A percentile compares a stretch with the other conserved stretches of the same genome.
Evolutionary conservation across 2,113 vertebrate species (phyloP).

Genomic region (Eurystomus gularis): DNA sequence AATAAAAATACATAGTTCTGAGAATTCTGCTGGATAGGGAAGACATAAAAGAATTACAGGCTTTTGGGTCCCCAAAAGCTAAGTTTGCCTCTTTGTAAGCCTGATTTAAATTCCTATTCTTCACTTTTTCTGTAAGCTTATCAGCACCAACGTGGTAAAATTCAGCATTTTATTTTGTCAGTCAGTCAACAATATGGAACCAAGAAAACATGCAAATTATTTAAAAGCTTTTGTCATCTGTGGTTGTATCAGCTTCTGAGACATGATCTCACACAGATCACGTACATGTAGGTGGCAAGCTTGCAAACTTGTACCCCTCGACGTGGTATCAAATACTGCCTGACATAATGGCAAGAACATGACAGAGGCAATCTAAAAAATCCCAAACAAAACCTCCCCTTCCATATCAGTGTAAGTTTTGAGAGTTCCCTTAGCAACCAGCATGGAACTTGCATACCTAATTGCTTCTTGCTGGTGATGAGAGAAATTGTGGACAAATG

Average conservation of each 20-base stretch:
- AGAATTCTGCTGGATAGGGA: not conserved
- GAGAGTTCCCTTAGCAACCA: not conserved
- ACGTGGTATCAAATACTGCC: not conserved
- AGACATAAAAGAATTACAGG: not conserved
- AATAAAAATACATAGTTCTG: not conserved
- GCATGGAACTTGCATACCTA: not conserved
- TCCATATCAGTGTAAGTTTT: not conserved
- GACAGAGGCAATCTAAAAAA: not conserved
- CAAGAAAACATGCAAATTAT: not conserved
- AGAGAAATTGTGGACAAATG: not conserved
- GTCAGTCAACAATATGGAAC: not conserved
- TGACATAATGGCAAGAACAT: not conserved
- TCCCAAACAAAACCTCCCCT: not conserved
- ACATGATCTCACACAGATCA: not conserved
- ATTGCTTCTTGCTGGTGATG: not conserved
- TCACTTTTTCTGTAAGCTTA: not conserved
- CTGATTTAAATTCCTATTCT: not conserved
- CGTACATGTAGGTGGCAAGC: not conserved
- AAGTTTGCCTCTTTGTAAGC: not conserved
- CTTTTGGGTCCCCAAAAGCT: not conserved
- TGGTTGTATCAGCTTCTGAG: not conserved
- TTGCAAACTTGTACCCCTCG: not conserved
- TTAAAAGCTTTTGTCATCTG: not conserved
- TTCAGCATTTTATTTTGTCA: not conserved
- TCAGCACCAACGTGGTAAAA: not conserved